Evolutionary conservation across 1,140 invertebrate genomes (phyloP).

Genomic region (Tachypleus tridentatus): DNA sequence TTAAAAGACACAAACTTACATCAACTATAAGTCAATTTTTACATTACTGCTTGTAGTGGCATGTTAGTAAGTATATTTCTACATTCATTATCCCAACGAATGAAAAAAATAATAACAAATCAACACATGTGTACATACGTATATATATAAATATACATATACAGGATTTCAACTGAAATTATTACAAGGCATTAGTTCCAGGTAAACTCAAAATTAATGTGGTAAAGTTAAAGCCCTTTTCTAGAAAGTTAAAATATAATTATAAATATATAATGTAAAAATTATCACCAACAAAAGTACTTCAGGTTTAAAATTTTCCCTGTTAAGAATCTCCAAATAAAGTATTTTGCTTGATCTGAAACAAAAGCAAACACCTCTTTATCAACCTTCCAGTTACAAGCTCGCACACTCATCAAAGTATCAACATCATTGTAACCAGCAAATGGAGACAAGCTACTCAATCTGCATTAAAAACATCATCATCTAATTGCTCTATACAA

Average conservation of each 20-base stretch:
- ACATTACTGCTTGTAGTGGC: too few relatives aligned
- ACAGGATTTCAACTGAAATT: too few relatives aligned
- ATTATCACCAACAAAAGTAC: not conserved
- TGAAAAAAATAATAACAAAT: too few relatives aligned
- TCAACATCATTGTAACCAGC: slow-evolving; percentile 97
- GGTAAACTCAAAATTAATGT: too few relatives aligned
- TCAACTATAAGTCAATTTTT: too few relatives aligned
- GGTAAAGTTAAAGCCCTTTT: not conserved
- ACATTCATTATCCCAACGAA: too few relatives aligned
- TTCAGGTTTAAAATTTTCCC: not conserved
- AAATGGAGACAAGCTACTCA: slow-evolving; percentile 96
- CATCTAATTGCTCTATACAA: too few relatives aligned
- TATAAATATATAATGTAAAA: slow-evolving; percentile 2
- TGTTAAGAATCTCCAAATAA: slow-evolving; percentile 81
- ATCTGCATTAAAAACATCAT: slow-evolving; percentile 13
- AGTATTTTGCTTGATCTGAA: slow-evolving; percentile 95
- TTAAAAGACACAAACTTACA: too few relatives aligned
- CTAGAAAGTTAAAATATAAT: not conserved
- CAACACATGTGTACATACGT: too few relatives aligned
- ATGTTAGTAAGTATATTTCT: too few relatives aligned
- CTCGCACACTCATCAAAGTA: slow-evolving; percentile 94
- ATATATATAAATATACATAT: too few relatives aligned
- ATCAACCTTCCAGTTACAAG: slow-evolving; percentile 98
- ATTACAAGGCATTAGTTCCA: too few relatives aligned
- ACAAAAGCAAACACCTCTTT: slow-evolving; percentile 69